Percentiles rank a stretch among this genome's conserved stretches.
These are phyloP conservation scores for Danio jaintianensis DNA, from an alignment of 2,797 vertebrate species.

Conservation along the genomic window DNA sequence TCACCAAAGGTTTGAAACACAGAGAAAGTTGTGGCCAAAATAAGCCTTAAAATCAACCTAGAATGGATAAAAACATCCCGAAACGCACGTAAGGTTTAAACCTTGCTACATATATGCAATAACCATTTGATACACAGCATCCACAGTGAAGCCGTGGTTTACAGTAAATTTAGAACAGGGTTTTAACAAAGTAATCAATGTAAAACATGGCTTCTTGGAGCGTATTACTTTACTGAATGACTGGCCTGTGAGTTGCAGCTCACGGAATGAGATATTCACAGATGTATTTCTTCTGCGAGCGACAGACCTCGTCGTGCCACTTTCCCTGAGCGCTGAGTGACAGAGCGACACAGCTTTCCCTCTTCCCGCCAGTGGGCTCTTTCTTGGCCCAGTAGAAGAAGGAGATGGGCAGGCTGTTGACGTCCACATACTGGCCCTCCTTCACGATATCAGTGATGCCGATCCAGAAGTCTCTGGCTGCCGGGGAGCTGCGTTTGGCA, in stretches of 20 bases:
- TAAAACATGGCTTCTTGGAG: no score
- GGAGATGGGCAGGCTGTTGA: slow-evolving; percentile 86
- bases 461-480: slow-evolving; percentile 89
- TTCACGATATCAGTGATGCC: slow-evolving; percentile 92
- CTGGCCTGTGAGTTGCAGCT: not conserved
- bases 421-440: slow-evolving; percentile 94
- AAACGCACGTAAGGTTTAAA: no score
- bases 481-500: slow-evolving; percentile 83
- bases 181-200: no score
- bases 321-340: slow-evolving; percentile 89
- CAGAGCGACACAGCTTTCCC: slow-evolving; percentile 89
- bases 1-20: no score
- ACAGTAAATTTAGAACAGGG: no score
- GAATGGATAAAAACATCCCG: no score
- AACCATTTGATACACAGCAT: no score
- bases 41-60: no score
- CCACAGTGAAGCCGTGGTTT: no score
- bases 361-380: slow-evolving; percentile 90
- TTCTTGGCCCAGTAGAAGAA: slow-evolving; percentile 91
- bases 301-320: slow-evolving; percentile 92
- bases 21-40: no score
- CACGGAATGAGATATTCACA: slow-evolving; percentile 95
- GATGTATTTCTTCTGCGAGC: slow-evolving; percentile 90
- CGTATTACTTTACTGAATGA: no score
- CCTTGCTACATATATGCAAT: no score